Conservation (phyloP, 2,888 invertebrate species). For the Leptinotarsa rubiginosa region DNA sequence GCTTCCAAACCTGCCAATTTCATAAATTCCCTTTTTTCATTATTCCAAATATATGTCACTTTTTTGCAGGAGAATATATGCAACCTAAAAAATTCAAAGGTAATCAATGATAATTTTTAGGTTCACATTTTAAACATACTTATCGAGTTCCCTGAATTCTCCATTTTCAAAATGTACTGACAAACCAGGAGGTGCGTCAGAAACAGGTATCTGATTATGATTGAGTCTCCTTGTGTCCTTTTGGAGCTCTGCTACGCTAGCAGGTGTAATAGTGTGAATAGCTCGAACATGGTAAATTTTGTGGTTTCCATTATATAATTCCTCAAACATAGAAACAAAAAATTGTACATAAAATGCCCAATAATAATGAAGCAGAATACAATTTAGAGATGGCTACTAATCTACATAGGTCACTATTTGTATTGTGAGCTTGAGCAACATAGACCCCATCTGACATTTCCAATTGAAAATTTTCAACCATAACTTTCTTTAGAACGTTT, state of each 20-base stretch:
- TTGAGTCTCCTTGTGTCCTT: conserved; percentile 55
- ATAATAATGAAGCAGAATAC: no score
- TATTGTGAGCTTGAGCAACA: no score
- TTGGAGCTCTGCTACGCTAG: conserved; percentile 56
- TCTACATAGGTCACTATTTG: no score
- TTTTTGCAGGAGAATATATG: conserved; percentile 86
- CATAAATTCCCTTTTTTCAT: conserved; percentile 74
- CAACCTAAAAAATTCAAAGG: conserved; percentile 46
- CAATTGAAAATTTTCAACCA: no score
- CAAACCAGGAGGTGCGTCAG: conserved; percentile 49
- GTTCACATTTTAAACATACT: conserved; percentile 45
- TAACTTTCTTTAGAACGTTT: no score
- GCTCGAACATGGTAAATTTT: conserved; percentile 62
- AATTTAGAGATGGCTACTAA: no score
- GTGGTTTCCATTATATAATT: conserved; percentile 63
- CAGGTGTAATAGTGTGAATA: conserved; percentile 58
- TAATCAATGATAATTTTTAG: background rate
- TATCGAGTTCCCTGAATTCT: conserved; percentile 61
- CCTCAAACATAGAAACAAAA: conserved; percentile 62
- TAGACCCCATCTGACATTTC: no score
- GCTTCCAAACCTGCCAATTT: conserved; percentile 81
- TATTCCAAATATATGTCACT: conserved; percentile 85
- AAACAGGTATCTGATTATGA: conserved; percentile 42
- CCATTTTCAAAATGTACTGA: conserved; percentile 64
- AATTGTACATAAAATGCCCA: no score